A percentile compares a stretch with the other conserved stretches of the same genome.
These are phyloP conservation scores for Alcedo atthis DNA, from an alignment of 2,797 vertebrate species.

Conservation along the genomic window DNA sequence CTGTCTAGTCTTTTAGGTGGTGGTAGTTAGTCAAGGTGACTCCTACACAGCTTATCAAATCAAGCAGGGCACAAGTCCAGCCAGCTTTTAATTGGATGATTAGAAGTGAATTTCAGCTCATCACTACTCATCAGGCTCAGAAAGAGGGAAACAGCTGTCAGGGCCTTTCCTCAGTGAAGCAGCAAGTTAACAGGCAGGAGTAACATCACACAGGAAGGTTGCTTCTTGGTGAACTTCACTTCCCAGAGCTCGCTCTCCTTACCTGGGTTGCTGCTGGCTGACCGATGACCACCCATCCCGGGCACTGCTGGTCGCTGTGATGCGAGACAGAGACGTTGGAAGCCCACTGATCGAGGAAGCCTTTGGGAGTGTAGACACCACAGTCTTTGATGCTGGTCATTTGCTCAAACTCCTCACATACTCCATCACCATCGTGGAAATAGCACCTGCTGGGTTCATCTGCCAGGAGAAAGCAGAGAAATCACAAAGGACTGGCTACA, in stretches of 20 bases:
- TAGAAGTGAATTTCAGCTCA: neutral
- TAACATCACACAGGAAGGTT: neutral
- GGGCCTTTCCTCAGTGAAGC: neutral
- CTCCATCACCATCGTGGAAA: slow-evolving; percentile 94
- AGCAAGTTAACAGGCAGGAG: neutral
- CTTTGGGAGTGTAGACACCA: slow-evolving; percentile 93
- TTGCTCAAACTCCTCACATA: slow-evolving; percentile 96
- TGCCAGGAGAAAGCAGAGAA: slow-evolving; percentile 64
- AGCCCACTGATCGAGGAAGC: slow-evolving; percentile 97
- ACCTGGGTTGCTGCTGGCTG: slow-evolving; percentile 96
- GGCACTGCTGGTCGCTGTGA: slow-evolving; percentile 91
- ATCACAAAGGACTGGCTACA: neutral
- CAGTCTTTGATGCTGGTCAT: slow-evolving; percentile 96
- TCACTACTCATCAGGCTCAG: neutral
- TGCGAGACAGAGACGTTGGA: slow-evolving; percentile 91
- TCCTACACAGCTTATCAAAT: neutral
- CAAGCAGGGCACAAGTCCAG: neutral
- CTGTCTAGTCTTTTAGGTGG: neutral
- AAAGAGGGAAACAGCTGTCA: neutral
- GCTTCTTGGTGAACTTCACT: neutral
- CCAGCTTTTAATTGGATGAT: neutral
- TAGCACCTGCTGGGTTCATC: slow-evolving; percentile 97
- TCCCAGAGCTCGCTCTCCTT: slow-evolving; percentile 21
- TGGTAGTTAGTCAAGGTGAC: neutral
- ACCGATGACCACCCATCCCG: slow-evolving; percentile 91